Evolutionary conservation across 2,888 invertebrate genomes (phyloP), one percentile per base, ranked within the genome.

Genomic region (Nyleta sp.): DNA sequence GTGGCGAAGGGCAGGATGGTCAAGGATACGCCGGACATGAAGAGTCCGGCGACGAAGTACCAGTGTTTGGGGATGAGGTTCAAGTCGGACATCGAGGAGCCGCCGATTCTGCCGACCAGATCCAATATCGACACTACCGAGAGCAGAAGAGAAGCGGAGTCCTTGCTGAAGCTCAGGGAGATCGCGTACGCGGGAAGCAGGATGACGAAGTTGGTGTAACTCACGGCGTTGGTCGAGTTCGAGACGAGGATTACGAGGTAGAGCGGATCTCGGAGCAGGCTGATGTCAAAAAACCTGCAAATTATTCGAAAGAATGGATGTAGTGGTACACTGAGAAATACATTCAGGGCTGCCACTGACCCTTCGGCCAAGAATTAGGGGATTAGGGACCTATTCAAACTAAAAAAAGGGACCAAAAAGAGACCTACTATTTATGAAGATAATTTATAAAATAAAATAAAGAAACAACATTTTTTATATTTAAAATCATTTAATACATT

Each of bases 161-260:
- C 92, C 84, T 95, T 95, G 86, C 95, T 94, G 84, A 95, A 96
- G 0, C 94, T 93, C 55, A 95, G 91, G 4, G 73, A 59, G 5
- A 93, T 89, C 0, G 96, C 96, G 86, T 96, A 96, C 0, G 95
- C 93, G 4, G 97, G 96, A 17, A 97, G 92, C 15, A 96, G 87
- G 55, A 97, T 96, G 1, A 96, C 94, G 82, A 97, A 96, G 86
- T 97, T 97, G 0, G 96, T 96, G 84, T 96, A 96, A 74, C 96
- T 95, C 55, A 97, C 95, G 0, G 96, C 97, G 79, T 95, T 96
- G 0, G 96, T 96, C 46, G 95, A 96, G 85, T 96, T 96, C 0
- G 96, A 96, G 85, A 96, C 94, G 17, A 97, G 88, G 73, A 97
- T 96, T 0, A 97, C 94, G 65, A 97, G 91, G 86, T 96, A 97